A percentile compares a stretch with the other conserved stretches of the same genome.
These are phyloP conservation scores for Regulus satrapa DNA, from an alignment of 2,113 vertebrate genomes.

Conservation along the genomic window DNA sequence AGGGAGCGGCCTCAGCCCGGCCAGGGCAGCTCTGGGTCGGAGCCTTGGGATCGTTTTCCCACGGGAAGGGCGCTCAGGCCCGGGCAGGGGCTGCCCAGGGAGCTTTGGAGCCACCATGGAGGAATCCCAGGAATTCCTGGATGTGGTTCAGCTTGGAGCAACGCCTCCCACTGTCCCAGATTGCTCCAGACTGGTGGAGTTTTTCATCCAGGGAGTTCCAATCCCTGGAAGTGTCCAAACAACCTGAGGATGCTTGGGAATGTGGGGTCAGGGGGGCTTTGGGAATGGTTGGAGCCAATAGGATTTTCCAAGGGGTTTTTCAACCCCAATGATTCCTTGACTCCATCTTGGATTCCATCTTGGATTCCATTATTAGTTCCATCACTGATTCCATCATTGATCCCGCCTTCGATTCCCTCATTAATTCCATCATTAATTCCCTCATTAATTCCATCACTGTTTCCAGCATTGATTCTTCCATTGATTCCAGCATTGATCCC, in stretches of 20 bases:
- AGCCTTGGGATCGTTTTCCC: background rate
- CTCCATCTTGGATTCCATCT: background rate
- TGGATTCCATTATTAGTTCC: background rate
- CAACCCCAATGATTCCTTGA: background rate
- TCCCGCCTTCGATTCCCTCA: background rate
- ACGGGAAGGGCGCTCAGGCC: background rate
- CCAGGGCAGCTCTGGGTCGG: too few species aligned
- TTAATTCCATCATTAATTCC: background rate
- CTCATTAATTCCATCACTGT: accelerated
- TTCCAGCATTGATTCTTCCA: accelerated
- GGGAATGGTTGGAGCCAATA: background rate
- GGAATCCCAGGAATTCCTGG: background rate
- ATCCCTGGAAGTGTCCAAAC: background rate
- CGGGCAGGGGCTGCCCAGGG: background rate
- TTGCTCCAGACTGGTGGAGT: background rate
- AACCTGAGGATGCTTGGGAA: background rate
- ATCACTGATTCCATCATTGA: background rate
- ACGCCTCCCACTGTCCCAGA: background rate
- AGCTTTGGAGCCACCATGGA: background rate
- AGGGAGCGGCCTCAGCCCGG: background rate
- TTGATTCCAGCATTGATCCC: accelerated
- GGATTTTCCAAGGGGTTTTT: background rate
- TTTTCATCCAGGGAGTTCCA: background rate
- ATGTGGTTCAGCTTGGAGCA: background rate
- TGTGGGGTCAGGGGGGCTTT: background rate